Evolutionary conservation across 2,888 invertebrate species (phyloP), one percentile per base, ranked within the genome.

Genomic region (Allolobophora icterica): DNA sequence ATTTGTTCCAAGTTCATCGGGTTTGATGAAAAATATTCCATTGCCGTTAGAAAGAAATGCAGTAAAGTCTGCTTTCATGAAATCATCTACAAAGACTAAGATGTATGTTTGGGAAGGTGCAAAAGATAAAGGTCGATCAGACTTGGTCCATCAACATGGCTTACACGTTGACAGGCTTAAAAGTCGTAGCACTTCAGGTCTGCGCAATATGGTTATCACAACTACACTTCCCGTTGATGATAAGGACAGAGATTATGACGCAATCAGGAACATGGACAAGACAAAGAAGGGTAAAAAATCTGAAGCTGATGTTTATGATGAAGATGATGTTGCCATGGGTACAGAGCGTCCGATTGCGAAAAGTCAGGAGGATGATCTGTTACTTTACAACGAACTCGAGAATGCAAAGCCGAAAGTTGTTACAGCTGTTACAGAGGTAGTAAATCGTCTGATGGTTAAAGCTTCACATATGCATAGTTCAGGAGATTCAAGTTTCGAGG

Each of bases 281-380:
- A 38, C 38, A 8, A 38, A 38, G 38, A 38, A 38, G 8, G 38
- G 52, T 52, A 5, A 21, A 15, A 84, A 33, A 30, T 84, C 34
- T 84, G 84, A 84, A 15, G 19, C 30, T 1, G 84, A 84, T 21
- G 1, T 35, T 24, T 84, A 84, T 8, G 84, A 84, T n/a, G 84
- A 84, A 35, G 19, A 87, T 87, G 35, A 21, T 17, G 35, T 87
- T 87, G 87, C 34, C 34, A 4, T 87, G 17, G 87, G 21, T 87
- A 87, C 35, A 19, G 21, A 34, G 19, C 34, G 19, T 84, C 84
- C 84, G 2, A 13, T 84, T 35, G 84, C 34, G 84, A 84, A 84
- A 84, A 84, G 35, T 34, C 34, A 84, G 33, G 87, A 87, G 38
- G 87, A 87, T 35, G 87, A 87, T 13, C 87, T 87, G 35, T 35